These are phyloP conservation scores for Sula dactylatra DNA, from an alignment of 2,113 vertebrate genomes.

Conservation along the genomic window DNA sequence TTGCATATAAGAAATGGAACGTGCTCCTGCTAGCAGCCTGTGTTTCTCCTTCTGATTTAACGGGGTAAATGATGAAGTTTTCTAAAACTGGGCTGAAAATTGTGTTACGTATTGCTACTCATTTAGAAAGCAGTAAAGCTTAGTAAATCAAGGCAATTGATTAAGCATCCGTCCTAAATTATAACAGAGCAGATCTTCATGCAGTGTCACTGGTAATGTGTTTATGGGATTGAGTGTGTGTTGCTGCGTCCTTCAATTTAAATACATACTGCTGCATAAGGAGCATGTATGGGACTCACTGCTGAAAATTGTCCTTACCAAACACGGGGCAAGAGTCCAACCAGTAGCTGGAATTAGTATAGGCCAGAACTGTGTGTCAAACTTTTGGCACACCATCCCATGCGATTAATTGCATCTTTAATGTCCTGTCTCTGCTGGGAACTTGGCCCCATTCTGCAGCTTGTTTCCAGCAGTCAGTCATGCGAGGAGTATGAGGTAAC, in stretches of 20 bases:
- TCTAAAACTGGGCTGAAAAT: background rate
- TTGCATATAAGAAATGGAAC: slow-evolving; percentile 3
- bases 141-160: slow-evolving; percentile 17
- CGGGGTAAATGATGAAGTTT: slow-evolving; percentile 13
- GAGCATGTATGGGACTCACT: background rate
- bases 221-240: background rate
- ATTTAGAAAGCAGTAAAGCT: slow-evolving; percentile 9
- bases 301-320: background rate
- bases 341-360: background rate
- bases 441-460: background rate
- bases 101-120: background rate
- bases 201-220: background rate
- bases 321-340: background rate
- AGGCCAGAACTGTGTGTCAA: background rate
- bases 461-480: background rate
- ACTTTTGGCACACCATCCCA: background rate
- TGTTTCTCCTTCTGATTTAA: slow-evolving; percentile 15
- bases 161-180: slow-evolving; percentile 24
- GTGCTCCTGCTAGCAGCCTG: background rate
- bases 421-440: background rate
- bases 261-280: background rate
- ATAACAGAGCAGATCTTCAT: background rate
- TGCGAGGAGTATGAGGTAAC: background rate
- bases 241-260: background rate
- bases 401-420: background rate